A percentile compares a stretch with the other conserved stretches of the same genome.
These are phyloP conservation scores for Ceratina calcarata DNA, from an alignment of 1,140 invertebrate genomes.

Conservation along the genomic window DNA sequence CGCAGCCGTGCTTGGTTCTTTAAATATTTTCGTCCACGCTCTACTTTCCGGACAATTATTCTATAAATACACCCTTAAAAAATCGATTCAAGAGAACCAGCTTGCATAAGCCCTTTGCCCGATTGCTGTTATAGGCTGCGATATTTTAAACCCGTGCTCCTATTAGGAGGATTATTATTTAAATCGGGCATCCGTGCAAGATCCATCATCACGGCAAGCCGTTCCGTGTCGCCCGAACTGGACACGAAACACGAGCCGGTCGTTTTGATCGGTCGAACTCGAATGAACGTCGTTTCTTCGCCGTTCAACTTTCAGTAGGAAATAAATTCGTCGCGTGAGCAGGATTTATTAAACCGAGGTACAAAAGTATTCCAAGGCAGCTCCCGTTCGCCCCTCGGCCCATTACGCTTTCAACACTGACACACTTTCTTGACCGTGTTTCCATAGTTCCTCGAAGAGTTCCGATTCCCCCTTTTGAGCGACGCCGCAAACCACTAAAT, in stretches of 20 bases:
- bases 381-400: background rate
- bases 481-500: background rate
- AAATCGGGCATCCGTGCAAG: background rate
- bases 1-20: background rate
- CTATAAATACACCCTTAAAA: background rate
- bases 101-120: no score
- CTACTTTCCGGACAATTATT: background rate
- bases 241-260: background rate
- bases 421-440: conserved; percentile 26
- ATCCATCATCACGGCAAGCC: background rate
- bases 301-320: background rate
- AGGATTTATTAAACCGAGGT: conserved; percentile 26
- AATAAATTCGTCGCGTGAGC: conserved; percentile 34
- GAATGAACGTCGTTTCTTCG: background rate
- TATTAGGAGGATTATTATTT: background rate
- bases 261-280: background rate
- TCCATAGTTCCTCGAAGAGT: background rate
- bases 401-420: conserved; percentile 26
- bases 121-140: background rate
- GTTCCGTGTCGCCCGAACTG: background rate
- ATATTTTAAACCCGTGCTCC: background rate
- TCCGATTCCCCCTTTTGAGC: no score
- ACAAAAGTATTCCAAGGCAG: conserved; percentile 15
- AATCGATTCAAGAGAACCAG: background rate
- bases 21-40: background rate